A percentile compares a stretch with the other conserved stretches of the same genome.
Conservation (phyloP, 37 sponge, comb jelly and placozoan species). For the Beroe ovata region DNA sequence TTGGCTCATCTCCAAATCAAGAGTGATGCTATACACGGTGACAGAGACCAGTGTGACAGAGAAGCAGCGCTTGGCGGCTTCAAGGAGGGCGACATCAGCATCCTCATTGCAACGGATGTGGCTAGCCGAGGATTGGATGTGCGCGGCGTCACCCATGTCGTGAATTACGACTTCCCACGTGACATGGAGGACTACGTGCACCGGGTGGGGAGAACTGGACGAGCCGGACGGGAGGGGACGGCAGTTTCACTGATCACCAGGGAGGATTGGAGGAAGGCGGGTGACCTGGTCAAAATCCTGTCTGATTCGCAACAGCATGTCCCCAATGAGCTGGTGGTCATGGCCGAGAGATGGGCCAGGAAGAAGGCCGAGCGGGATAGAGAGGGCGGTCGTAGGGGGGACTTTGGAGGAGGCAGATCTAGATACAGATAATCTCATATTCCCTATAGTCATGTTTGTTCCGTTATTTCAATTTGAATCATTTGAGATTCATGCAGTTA, state of each 20-base stretch:
- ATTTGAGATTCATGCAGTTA: no score
- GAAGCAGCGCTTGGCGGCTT: constrained; percentile 96
- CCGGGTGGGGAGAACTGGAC: constrained; percentile 91
- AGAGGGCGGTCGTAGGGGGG: constrained; percentile 59
- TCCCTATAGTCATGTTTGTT: not conserved
- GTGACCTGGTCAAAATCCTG: constrained; percentile 78
- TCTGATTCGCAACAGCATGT: constrained; percentile 88
- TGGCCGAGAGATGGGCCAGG: constrained; percentile 84
- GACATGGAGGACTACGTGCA: constrained; percentile 98
- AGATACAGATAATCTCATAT: constrained; percentile 1
- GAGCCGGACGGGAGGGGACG: constrained; percentile 92
- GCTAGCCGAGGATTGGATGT: constrained; percentile 97
- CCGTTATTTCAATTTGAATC: not conserved
- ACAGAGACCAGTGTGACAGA: constrained; percentile 88
- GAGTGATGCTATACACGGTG: constrained; percentile 63
- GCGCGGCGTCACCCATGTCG: constrained; percentile 87
- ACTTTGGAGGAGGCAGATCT: not conserved
- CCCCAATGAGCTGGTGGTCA: constrained; percentile 82
- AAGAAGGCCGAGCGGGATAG: constrained; percentile 71
- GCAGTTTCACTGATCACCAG: constrained; percentile 87
- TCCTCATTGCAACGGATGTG: constrained; percentile 96
- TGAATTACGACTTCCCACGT: constrained; percentile 92
- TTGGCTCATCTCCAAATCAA: not conserved
- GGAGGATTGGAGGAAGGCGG: constrained; percentile 87
- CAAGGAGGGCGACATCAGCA: constrained; percentile 78